Evolutionary conservation across 2,888 invertebrate genomes (phyloP), one percentile per base, ranked within the genome.

Genomic region (Mamestra brassicae): DNA sequence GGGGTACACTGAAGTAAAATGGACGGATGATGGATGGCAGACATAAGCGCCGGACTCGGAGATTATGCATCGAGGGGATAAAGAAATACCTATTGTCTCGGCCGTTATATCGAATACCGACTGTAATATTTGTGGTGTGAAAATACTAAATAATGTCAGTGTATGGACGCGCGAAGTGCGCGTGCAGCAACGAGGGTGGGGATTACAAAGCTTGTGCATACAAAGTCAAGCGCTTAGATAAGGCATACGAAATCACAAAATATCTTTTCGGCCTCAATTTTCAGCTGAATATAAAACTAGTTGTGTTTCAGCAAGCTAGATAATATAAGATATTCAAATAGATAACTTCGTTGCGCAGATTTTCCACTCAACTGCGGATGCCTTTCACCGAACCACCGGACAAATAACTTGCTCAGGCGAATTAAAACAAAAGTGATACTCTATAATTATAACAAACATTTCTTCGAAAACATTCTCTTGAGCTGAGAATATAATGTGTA

Each of bases 371-470:
- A 76, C 57, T 50, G 77, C 71, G 64, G 63, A 67, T 61, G 52
- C 47, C 55, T 78, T 70, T 70, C 57, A 55, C 57, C 61, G 47
- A 64, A n/a, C 57, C 47, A 69, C 60, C 47, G 45, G 47, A 50
- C 54, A 50, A 62, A 65, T 69, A 36, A 63, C 38, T 52, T 67
- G 42, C 60, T 17, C 55, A 13, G 50, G n/a, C 45, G 47, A 63
- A 58, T 76, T 64, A 81, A 74, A 79, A 80, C 81, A 76, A 72
- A 65, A 74, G 15, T 13, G 66, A 71, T 62, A 71, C 45, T 66
- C 68, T 72, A 67, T 26, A 64, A 74, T 1, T 7, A 42, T 6
- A 4, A 42, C 66, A 80, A 72, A 71, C 66, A 84, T 73, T 73
- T 71, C 68, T 71, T 76, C 60, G 62, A 72, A 70, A 58, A 74